Evolutionary conservation across 2,888 invertebrate species (phyloP), one percentile per base, ranked within the genome.

Genomic region (Melanostoma scalare): DNA sequence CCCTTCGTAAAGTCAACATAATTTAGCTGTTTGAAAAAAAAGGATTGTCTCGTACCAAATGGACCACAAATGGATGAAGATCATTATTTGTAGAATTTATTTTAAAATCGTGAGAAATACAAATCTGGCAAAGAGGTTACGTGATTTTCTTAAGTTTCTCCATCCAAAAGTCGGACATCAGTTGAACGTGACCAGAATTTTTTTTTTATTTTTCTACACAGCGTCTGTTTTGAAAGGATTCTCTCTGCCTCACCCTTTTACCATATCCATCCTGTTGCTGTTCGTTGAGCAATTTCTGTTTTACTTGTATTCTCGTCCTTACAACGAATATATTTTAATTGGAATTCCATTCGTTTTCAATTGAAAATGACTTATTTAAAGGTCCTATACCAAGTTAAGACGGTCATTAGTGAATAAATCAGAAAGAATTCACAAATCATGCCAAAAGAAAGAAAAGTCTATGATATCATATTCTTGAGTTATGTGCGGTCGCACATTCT

Each of bases 91-190:
- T 36, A 46, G 48, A 84, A 84, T 79, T 79, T 75, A 84, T 84
- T 84, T 79, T 84, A 63, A 79, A 79, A 78, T 78, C 79, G 79
- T 84, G 79, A 55, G 79, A 84, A 84, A 65, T 71, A 79, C 79
- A 75, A 84, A 84, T 79, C 79, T 79, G 67, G 61, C 50, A 38
- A 67, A 79, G 79, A 84, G 67, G 35, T 79, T 84, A 84, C 84
- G 84, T 84, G 84, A 84, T 84, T 84, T 55, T 38, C 48, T 60
- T 60, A 33, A 78, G 63, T 44, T 38, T 55, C n/a, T 10, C 71
- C 9, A 9, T 50, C 44, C 9, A 61, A 79, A 79, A 79, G 74
- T 79, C 74, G 78, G 74, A 74, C 84, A 79, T 75, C 58, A 67
- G 46, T 58, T 30, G 61, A 60, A 79, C 84, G 84, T 84, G 84